Base-by-base conservation (phyloP, 2,888 invertebrate species). In the Subacronicta megacephala region DNA sequence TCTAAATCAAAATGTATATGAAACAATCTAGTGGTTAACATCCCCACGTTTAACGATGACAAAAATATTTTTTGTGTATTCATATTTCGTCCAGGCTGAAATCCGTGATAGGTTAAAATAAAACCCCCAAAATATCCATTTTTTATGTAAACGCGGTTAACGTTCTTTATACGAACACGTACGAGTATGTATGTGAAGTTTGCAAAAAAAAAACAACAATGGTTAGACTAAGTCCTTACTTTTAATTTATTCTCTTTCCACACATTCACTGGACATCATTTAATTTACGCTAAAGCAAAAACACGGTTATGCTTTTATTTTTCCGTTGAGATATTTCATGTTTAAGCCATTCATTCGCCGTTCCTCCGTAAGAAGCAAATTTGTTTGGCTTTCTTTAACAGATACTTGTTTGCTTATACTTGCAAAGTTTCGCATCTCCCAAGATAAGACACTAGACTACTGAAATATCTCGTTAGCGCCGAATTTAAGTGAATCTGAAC, bases 271-370 rank as follows among this genome's bases (percentile, higher is more conserved):
- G 84, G 85, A 86, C 85, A 85, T 88, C 88, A 89, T 88, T 89
- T 87, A 79, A 84, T 89, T 88, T 84, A 80, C 77, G 81, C 83
- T 85, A 80, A 87, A 84, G 83, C 82, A 87, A 90, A 89, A 86
- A 90, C 88, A 89, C 83, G 87, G 82, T 87, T 88, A 87, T 87
- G 87, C 86, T 90, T 88, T 92, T 89, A 90, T 87, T 86, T 79
- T 77, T 77, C 79, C 78, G 65, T 67, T 66, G 79, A 75, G 78
- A 80, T 78, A 75, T 80, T 84, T 84, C 80, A 80, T 76, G 75
- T 78, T 78, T 55, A 52, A 70, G 67, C 73, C 70, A 78, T 80
- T 72, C 76, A 82, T 84, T 83, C 78, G 80, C 71, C 75, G 72
- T 61, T 54, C 45, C 77, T 73, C 63, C 66, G 68, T 69, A 81